phyloP scores from a whole-genome alignment of 2,888 invertebrate species.

The Macrosiphum euphorbiae region DNA sequence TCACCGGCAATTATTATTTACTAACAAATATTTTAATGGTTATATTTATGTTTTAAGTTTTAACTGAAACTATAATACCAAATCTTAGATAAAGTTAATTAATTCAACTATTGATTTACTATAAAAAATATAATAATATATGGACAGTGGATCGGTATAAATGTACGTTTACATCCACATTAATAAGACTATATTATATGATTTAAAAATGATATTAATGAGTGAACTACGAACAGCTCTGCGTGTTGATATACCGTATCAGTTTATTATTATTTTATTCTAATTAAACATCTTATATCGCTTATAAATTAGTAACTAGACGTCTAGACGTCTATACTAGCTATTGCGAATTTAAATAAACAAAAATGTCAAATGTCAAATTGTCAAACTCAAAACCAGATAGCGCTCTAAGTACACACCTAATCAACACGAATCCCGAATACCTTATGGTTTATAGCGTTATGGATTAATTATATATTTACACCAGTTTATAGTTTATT shows the following conservation, averaged over 20 bases:
- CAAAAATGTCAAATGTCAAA: neutral
- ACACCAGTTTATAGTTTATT: neutral
- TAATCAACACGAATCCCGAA: neutral
- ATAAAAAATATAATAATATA: neutral
- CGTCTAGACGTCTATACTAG: neutral
- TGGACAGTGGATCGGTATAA: no score
- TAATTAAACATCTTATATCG: neutral
- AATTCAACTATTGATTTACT: neutral
- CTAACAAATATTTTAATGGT: no score
- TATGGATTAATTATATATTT: neutral
- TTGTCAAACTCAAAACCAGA: constrained; percentile 14
- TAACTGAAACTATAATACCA: neutral
- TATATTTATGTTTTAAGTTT: no score
- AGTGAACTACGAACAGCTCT: neutral
- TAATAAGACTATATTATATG: neutral
- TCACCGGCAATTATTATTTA: no score
- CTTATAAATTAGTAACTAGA: neutral
- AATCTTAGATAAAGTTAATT: neutral
- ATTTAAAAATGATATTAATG: neutral
- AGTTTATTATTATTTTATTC: neutral
- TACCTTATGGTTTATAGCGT: neutral
- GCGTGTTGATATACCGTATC: neutral
- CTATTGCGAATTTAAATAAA: neutral
- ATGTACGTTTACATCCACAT: no score
- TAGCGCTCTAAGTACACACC: constrained; percentile 9